These are phyloP conservation scores for Planiliza haematocheilus DNA, from an alignment of 2,113 vertebrate genomes.

Conservation along the genomic window DNA sequence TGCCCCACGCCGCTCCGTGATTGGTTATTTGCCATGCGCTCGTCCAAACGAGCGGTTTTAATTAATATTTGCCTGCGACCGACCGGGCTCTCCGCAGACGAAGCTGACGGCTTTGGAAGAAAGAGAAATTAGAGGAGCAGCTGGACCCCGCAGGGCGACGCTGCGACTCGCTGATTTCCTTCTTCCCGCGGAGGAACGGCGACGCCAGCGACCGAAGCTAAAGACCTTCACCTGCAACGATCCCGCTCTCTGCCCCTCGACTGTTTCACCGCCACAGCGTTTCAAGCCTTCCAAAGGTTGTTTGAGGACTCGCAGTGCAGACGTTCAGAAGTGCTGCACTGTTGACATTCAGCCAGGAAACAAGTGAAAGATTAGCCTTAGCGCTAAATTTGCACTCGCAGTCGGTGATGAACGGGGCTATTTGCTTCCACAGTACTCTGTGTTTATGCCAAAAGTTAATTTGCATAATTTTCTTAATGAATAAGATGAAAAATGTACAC, in stretches of 20 bases:
- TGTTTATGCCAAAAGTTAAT: conserved; percentile 45
- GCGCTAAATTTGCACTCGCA: conserved; percentile 26
- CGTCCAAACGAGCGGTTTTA: neutral
- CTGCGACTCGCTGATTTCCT: neutral
- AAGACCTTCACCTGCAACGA: too few relatives aligned
- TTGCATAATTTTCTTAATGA: conserved; percentile 56
- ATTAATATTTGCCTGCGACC: neutral
- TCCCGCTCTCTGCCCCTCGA: too few relatives aligned
- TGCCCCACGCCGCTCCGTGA: neutral
- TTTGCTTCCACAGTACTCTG: conserved; percentile 31
- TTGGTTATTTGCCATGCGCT: conserved; percentile 20
- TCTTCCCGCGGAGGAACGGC: too few relatives aligned
- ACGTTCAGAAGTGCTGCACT: conserved; percentile 12
- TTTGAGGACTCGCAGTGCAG: neutral
- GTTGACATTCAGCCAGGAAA: conserved; percentile 44
- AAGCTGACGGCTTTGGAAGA: too few relatives aligned
- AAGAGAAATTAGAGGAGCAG: too few relatives aligned
- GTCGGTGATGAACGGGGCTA: conserved; percentile 26
- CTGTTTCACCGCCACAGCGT: too few relatives aligned
- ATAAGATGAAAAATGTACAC: conserved; percentile 31
- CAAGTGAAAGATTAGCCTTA: neutral
- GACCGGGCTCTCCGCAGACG: neutral
- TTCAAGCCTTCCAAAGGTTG: neutral
- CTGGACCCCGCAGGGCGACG: neutral
- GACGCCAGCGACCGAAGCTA: too few relatives aligned